phyloP scores from a whole-genome alignment of 2,113 vertebrate species.

The Serilophus lunatus region DNA sequence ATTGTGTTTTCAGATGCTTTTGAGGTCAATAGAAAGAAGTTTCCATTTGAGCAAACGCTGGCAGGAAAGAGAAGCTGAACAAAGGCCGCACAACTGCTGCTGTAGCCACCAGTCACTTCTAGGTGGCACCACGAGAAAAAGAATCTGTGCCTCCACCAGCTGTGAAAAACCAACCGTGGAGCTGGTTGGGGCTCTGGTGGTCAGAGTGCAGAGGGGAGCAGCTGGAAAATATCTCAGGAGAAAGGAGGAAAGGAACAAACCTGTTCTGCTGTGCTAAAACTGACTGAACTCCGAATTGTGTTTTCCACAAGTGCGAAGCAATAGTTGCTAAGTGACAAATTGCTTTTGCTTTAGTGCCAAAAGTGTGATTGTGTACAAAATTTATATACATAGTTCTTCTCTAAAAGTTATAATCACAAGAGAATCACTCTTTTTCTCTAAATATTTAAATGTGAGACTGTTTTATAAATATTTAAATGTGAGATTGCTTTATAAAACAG shows the following conservation, averaged over 20 bases:
- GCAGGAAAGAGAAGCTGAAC: not conserved
- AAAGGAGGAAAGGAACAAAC: not conserved
- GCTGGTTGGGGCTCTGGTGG: not conserved
- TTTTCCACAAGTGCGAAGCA: not conserved
- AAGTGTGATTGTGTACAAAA: not conserved
- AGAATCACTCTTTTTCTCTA: not conserved
- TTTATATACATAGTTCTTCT: not conserved
- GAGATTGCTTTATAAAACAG: not conserved
- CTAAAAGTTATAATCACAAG: not conserved
- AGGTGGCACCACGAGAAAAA: conserved; percentile 62
- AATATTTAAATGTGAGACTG: not conserved
- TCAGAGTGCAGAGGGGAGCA: not conserved
- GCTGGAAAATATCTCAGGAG: not conserved
- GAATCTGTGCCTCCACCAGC: not conserved
- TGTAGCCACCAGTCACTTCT: conserved; percentile 33
- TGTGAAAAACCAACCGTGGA: not conserved
- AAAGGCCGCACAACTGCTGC: not conserved
- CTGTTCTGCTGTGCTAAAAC: not conserved
- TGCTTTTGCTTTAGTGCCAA: not conserved
- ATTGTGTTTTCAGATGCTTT: not conserved
- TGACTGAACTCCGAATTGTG: not conserved
- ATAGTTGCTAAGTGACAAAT: not conserved
- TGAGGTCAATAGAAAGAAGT: not conserved
- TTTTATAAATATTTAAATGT: not conserved
- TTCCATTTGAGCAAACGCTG: not conserved